phyloP scores from a whole-genome alignment of 2,113 vertebrate species.

The rat (Rattus norvegicus) region DNA sequence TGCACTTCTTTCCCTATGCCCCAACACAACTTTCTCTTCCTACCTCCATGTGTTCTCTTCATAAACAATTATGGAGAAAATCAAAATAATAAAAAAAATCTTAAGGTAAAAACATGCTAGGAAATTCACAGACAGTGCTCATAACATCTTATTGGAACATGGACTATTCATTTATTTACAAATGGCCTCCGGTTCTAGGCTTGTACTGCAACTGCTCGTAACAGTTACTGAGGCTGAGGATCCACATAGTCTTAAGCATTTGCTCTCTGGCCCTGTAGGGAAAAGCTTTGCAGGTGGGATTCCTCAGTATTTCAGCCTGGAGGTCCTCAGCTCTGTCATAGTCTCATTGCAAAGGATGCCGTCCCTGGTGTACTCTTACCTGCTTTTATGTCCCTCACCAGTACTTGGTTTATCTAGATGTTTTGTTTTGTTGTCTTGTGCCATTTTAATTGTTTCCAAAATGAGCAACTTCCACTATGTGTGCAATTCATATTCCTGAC shows the following conservation, averaged over 20 bases:
- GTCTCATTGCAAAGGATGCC: not conserved
- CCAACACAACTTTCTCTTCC: not conserved
- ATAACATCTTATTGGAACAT: not conserved
- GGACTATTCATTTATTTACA: not conserved
- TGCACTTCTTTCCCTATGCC: not conserved
- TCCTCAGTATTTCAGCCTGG: not conserved
- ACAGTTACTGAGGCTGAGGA: not conserved
- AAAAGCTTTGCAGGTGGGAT: not conserved
- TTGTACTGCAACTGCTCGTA: not conserved
- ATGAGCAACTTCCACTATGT: not conserved
- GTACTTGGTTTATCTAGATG: not conserved
- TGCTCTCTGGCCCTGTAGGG: not conserved
- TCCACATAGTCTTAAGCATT: not conserved
- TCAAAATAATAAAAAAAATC: conserved; percentile 14
- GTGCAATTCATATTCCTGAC: not conserved
- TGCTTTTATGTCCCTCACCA: not conserved
- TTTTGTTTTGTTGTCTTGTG: not conserved
- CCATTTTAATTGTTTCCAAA: conserved; percentile 5
- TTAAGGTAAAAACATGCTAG: not conserved
- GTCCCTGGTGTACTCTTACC: not conserved
- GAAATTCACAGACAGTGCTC: not conserved
- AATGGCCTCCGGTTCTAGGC: not conserved
- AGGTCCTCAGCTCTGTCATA: not conserved
- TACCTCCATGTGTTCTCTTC: not conserved
- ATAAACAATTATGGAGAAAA: not conserved